Evolutionary conservation across 2,797 vertebrate species (phyloP).

Genomic region (Saxicola maurus): DNA sequence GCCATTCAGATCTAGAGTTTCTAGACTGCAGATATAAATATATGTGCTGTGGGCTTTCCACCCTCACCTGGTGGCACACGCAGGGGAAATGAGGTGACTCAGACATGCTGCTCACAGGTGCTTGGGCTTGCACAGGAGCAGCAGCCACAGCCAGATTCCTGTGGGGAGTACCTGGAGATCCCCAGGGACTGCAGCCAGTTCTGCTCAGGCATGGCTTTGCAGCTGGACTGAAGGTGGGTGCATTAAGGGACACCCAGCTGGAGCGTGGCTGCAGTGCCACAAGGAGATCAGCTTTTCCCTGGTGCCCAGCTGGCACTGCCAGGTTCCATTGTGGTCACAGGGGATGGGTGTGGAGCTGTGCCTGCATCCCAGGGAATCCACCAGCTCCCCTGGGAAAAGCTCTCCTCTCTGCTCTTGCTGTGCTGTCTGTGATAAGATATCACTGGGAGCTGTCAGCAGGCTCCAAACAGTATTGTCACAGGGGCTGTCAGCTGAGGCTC

Average conservation of each 20-base stretch:
- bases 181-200: neutral
- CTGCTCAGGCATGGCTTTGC: neutral
- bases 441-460: slow-evolving; percentile 57
- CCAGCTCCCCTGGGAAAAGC: neutral
- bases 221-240: neutral
- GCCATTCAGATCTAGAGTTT: neutral
- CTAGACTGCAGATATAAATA: neutral
- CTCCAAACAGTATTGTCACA: slow-evolving; percentile 20
- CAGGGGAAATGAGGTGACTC: accelerated
- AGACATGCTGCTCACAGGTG: accelerated
- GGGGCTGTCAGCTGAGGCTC: slow-evolving; percentile 60
- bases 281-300: neutral
- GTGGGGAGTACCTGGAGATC: neutral
- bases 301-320: neutral
- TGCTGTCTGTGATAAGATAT: slow-evolving; percentile 20
- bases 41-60: accelerated
- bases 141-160: neutral
- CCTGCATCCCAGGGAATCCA: neutral
- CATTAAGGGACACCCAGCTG: neutral
- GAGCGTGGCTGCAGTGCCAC: accelerated
- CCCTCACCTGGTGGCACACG: accelerated
- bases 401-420: neutral
- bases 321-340: accelerated
- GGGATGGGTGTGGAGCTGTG: accelerated
- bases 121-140: accelerated